A percentile compares a stretch with the other conserved stretches of the same genome.
Conservation (phyloP, 2,797 vertebrate genomes). For the Intellagama lesueurii region DNA sequence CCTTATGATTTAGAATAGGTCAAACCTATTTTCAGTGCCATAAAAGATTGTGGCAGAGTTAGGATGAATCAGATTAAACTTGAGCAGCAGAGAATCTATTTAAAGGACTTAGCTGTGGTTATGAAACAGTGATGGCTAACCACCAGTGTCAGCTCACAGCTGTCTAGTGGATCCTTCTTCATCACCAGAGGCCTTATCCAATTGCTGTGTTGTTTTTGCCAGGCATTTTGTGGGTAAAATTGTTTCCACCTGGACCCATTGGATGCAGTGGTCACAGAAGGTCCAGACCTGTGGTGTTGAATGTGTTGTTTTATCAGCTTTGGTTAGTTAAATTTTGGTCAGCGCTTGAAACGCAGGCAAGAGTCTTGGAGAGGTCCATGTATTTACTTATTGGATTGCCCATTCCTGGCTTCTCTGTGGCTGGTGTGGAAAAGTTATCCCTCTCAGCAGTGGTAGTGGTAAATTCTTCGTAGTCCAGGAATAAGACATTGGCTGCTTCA, state of each 20-base stretch:
- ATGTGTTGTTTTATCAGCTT: background rate
- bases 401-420: background rate
- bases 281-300: no score
- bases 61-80: background rate
- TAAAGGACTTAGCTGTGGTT: background rate
- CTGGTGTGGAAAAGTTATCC: background rate
- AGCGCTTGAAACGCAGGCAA: background rate
- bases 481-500: background rate
- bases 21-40: background rate
- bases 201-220: background rate
- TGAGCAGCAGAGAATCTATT: background rate
- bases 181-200: background rate
- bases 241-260: background rate
- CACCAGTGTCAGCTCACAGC: background rate
- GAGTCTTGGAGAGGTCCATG: background rate
- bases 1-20: background rate
- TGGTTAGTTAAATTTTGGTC: background rate
- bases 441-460: no score
- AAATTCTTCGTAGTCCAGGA: background rate
- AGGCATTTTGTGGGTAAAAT: background rate
- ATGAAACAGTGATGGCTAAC: background rate
- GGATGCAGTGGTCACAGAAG: background rate
- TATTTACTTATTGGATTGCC: background rate
- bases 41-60: background rate
- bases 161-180: background rate